A percentile compares a stretch with the other conserved stretches of the same genome.
These are phyloP conservation scores for Merluccius polli DNA, from an alignment of 2,797 vertebrate genomes.

Conservation along the genomic window DNA sequence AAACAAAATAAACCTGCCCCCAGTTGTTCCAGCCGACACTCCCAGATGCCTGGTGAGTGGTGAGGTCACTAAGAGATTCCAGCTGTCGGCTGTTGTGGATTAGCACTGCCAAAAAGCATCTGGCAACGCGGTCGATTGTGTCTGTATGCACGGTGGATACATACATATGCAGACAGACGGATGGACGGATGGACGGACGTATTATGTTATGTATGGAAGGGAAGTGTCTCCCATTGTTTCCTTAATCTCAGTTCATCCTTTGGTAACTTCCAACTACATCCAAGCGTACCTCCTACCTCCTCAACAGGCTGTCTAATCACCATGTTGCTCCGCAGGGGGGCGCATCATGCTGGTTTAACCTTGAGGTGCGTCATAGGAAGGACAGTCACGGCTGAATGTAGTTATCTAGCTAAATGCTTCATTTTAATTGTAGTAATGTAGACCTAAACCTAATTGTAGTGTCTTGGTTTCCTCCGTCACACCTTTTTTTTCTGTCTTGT, in stretches of 20 bases:
- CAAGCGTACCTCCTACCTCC: neutral
- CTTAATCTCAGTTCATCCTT: conserved; percentile 27
- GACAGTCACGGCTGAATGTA: too few relatives aligned
- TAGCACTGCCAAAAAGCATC: conserved; percentile 56
- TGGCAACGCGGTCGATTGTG: conserved; percentile 38
- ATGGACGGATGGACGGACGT: conserved; percentile 17
- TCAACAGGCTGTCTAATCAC: neutral
- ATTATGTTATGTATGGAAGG: conserved; percentile 38
- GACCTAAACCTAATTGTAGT: too few relatives aligned
- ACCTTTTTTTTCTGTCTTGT: too few relatives aligned
- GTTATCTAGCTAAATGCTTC: too few relatives aligned
- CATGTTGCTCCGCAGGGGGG: too few relatives aligned
- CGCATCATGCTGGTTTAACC: too few relatives aligned
- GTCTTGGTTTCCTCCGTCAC: too few relatives aligned
- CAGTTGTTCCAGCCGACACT: conserved; percentile 65
- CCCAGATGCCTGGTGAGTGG: conserved; percentile 63
- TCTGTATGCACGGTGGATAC: conserved; percentile 26
- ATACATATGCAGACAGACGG: conserved; percentile 1
- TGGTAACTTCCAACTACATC: conserved; percentile 8
- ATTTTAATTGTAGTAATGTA: too few relatives aligned
- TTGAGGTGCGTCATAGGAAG: too few relatives aligned
- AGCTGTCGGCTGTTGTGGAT: conserved; percentile 54
- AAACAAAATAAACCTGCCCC: conserved; percentile 60
- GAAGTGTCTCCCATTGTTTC: conserved; percentile 14
- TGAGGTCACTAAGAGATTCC: conserved; percentile 70